A percentile compares a stretch with the other conserved stretches of the same genome.
Conservation (phyloP, 2,797 vertebrate genomes). For the Potorous gilbertii region DNA sequence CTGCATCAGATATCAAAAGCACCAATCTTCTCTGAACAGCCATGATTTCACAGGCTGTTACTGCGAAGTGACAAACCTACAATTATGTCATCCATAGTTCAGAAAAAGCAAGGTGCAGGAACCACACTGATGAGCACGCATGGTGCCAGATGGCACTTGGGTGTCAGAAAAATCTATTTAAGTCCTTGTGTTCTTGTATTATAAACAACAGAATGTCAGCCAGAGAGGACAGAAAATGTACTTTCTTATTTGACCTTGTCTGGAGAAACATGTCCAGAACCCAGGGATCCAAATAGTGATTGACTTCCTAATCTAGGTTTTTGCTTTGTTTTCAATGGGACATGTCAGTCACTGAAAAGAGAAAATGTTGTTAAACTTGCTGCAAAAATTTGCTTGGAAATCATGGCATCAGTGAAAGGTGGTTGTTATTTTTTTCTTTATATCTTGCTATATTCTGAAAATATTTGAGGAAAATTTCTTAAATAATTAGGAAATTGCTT, state of each 20-base stretch:
- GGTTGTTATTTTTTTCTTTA: slow-evolving; percentile 31
- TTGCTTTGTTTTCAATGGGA: slow-evolving; percentile 17
- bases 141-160: slow-evolving; percentile 74
- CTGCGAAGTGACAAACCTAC: slow-evolving; percentile 72
- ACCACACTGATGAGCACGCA: slow-evolving; percentile 68
- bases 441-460: background rate
- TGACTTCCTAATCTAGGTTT: slow-evolving; percentile 24
- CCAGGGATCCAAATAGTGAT: slow-evolving; percentile 59
- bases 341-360: slow-evolving; percentile 48
- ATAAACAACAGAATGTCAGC: slow-evolving; percentile 70
- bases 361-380: slow-evolving; percentile 59
- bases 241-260: slow-evolving; percentile 70
- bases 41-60: slow-evolving; percentile 27
- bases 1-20: slow-evolving; percentile 57
- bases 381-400: slow-evolving; percentile 49
- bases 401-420: slow-evolving; percentile 53
- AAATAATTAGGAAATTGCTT: slow-evolving; percentile 51
- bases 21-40: background rate
- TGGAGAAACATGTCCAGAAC: slow-evolving; percentile 67
- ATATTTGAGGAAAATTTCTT: slow-evolving; percentile 50
- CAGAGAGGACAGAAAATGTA: slow-evolving; percentile 67
- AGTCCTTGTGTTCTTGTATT: slow-evolving; percentile 75
- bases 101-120: slow-evolving; percentile 71
- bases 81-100: slow-evolving; percentile 63
- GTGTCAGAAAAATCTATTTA: slow-evolving; percentile 75